phyloP scores from a whole-genome alignment of 2,797 vertebrate genomes.

The Smutsia gigantea region DNA sequence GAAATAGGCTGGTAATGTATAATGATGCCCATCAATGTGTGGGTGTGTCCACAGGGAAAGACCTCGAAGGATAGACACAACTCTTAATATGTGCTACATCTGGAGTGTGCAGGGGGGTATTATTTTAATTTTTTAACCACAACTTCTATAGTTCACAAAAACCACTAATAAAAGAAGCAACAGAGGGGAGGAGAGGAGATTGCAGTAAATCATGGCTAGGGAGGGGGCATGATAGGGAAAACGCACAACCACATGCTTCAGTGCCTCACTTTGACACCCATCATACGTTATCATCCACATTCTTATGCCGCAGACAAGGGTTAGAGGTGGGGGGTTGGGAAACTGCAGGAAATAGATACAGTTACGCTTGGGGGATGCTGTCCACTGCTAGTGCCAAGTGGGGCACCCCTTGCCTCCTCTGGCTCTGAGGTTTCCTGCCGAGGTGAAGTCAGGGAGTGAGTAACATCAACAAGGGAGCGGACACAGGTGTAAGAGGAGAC shows the following conservation, averaged over 20 bases:
- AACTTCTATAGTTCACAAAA: not conserved
- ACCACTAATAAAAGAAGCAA: not conserved
- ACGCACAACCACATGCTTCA: rapidly evolving
- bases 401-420: not conserved
- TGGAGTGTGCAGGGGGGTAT: not conserved
- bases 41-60: not conserved
- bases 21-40: not conserved
- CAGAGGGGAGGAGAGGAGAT: not conserved
- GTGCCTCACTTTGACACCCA: not conserved
- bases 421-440: not conserved
- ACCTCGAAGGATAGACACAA: not conserved
- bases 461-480: not conserved
- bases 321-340: too few relatives aligned
- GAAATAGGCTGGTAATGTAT: not conserved
- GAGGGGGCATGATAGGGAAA: not conserved
- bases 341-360: rapidly evolving
- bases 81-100: not conserved
- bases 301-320: too few relatives aligned
- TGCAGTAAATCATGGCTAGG: rapidly evolving
- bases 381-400: rapidly evolving
- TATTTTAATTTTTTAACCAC: not conserved
- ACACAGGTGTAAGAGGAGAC: not conserved
- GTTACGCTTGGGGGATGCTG: not conserved
- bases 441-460: not conserved
- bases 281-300: not conserved